These are phyloP conservation scores for Penaeus japonicus DNA, from an alignment of 1,140 invertebrate genomes.

Conservation along the genomic window DNA sequence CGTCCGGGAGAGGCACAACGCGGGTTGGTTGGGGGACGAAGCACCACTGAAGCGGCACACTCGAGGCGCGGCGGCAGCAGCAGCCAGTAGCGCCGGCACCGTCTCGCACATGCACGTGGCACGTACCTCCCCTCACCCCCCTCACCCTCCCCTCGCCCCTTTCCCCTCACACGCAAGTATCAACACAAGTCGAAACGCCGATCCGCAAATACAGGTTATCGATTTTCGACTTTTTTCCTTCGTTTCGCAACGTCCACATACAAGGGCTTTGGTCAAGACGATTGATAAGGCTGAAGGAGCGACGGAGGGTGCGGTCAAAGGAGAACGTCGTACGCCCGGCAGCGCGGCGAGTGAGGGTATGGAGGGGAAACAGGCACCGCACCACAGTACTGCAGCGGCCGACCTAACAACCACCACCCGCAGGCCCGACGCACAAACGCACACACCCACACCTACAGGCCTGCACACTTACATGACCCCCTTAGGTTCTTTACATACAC, in stretches of 20 bases:
- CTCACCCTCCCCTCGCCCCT: neutral
- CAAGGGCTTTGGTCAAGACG: neutral
- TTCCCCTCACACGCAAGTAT: neutral
- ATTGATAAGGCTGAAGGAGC: neutral
- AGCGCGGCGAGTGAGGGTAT: neutral
- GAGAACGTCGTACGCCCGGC: neutral
- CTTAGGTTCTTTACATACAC: no score
- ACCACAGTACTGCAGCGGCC: slow-evolving; percentile 23
- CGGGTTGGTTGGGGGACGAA: neutral
- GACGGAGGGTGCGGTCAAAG: neutral
- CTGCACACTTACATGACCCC: no score
- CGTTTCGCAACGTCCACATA: neutral
- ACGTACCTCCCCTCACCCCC: neutral
- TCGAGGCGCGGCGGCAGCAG: neutral
- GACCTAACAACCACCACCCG: neutral
- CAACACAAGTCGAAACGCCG: neutral
- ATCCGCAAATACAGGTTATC: neutral
- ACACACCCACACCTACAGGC: slow-evolving; percentile 1
- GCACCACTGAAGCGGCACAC: neutral
- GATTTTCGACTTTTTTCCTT: neutral
- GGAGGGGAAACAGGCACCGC: neutral
- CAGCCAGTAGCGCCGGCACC: neutral
- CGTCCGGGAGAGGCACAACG: neutral
- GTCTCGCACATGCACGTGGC: neutral
- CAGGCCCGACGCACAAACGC: neutral